Conservation (phyloP, 1,140 invertebrate genomes). For the Eueides isabella region DNA sequence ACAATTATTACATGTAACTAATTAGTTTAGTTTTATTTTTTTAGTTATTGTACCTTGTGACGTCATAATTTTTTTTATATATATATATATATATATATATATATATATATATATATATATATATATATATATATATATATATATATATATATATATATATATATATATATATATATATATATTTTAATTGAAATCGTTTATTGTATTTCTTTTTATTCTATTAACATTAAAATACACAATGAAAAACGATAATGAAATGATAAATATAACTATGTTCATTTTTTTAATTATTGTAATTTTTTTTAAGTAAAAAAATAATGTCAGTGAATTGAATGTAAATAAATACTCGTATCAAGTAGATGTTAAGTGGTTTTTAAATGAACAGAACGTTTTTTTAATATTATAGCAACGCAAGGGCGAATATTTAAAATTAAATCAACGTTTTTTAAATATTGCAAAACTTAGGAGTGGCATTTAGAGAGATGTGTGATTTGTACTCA, state of each 20-base stretch:
- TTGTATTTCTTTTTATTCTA: too few relatives aligned
- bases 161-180: too few relatives aligned
- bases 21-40: too few relatives aligned
- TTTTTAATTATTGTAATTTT: not conserved
- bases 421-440: too few relatives aligned
- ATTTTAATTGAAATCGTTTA: too few relatives aligned
- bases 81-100: too few relatives aligned
- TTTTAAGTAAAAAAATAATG: not conserved
- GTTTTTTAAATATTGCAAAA: not conserved
- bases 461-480: not conserved
- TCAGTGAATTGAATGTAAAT: slow-evolving; percentile 21
- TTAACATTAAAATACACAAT: not conserved
- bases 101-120: too few relatives aligned
- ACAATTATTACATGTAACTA: too few relatives aligned
- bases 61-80: too few relatives aligned
- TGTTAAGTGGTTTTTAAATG: not conserved
- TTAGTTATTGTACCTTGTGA: not conserved
- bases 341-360: slow-evolving; percentile 9
- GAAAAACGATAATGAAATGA: too few relatives aligned
- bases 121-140: too few relatives aligned
- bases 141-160: too few relatives aligned
- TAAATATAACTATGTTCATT: not conserved
- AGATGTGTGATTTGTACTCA: not conserved
- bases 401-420: not conserved
- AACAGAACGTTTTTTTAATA: not conserved